A percentile compares a stretch with the other conserved stretches of the same genome.
Conservation (phyloP, 1,140 invertebrate genomes). For the Drosophila busckii region DNA sequence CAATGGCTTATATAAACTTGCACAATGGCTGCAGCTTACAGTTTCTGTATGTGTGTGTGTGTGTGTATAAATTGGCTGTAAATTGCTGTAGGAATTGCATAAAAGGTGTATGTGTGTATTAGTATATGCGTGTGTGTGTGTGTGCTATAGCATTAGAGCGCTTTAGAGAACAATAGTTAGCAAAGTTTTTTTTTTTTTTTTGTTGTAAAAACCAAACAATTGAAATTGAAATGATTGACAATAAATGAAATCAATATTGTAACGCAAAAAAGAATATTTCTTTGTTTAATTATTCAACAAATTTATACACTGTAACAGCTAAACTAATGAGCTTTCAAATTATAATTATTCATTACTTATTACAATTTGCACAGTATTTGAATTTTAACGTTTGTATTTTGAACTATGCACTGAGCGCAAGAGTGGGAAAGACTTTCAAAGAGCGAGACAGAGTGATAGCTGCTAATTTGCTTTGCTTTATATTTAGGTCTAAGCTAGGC, state of each 20-base stretch:
- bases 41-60: constrained; percentile 6
- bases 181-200: no score
- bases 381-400: no score
- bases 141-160: constrained; percentile 19
- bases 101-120: background rate
- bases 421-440: constrained; percentile 2
- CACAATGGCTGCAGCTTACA: constrained; percentile 39
- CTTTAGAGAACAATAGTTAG: constrained; percentile 43
- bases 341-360: constrained; percentile 48
- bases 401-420: constrained; percentile 8
- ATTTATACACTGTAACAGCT: constrained; percentile 74
- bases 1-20: constrained; percentile 54
- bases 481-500: no score
- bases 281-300: constrained; percentile 29
- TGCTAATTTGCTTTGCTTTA: no score
- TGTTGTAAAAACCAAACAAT: constrained; percentile 9
- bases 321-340: constrained; percentile 63
- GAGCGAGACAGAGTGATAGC: constrained; percentile 4
- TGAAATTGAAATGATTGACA: constrained; percentile 41
- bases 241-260: constrained; percentile 13
- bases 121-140: constrained; percentile 6
- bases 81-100: constrained; percentile 42
- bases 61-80: constrained; percentile 40
- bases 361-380: constrained; percentile 79
- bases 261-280: constrained; percentile 13